Percentiles rank a stretch among this genome's conserved stretches.
These are phyloP conservation scores for Melieria crassipennis DNA, from an alignment of 2,888 invertebrate genomes.

Conservation along the genomic window DNA sequence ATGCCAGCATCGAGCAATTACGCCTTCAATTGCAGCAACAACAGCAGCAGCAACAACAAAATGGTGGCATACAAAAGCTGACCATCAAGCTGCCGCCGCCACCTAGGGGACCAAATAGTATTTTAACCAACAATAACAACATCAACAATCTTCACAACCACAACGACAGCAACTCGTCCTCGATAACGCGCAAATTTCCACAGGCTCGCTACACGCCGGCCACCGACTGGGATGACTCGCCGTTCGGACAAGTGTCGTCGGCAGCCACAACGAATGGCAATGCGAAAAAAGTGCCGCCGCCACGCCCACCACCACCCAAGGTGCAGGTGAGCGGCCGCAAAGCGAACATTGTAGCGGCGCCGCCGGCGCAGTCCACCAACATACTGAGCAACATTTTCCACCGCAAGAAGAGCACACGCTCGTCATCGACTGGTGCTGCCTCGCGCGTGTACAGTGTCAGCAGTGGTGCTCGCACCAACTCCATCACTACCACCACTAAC, in stretches of 20 bases:
- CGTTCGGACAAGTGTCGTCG: conserved; percentile 49
- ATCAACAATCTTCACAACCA: conserved; percentile 39
- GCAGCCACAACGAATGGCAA: conserved; percentile 41
- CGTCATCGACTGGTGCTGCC: conserved; percentile 32
- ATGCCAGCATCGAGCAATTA: conserved; percentile 60
- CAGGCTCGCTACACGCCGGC: conserved; percentile 62
- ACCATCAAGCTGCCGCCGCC: conserved; percentile 64
- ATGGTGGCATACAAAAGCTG: conserved; percentile 55
- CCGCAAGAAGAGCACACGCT: conserved; percentile 54
- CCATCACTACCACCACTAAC: conserved; percentile 8
- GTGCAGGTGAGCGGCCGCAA: conserved; percentile 48
- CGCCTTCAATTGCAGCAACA: conserved; percentile 57
- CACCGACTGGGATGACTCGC: conserved; percentile 63
- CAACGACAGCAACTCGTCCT: conserved; percentile 42
- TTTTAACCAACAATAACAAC: conserved; percentile 38
- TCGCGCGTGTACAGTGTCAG: conserved; percentile 56
- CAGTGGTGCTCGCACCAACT: conserved; percentile 47
- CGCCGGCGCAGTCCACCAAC: conserved; percentile 53
- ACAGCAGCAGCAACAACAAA: conserved; percentile 53
- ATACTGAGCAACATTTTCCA: conserved; percentile 62
- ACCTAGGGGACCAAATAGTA: conserved; percentile 49
- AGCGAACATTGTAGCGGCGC: conserved; percentile 45
- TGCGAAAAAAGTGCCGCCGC: conserved; percentile 62
- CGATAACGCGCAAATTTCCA: conserved; percentile 61
- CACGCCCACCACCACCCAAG: conserved; percentile 64